Evolutionary conservation across 2,113 vertebrate species (phyloP), one percentile per base, ranked within the genome.

Genomic region (Ariopsis seemanni): DNA sequence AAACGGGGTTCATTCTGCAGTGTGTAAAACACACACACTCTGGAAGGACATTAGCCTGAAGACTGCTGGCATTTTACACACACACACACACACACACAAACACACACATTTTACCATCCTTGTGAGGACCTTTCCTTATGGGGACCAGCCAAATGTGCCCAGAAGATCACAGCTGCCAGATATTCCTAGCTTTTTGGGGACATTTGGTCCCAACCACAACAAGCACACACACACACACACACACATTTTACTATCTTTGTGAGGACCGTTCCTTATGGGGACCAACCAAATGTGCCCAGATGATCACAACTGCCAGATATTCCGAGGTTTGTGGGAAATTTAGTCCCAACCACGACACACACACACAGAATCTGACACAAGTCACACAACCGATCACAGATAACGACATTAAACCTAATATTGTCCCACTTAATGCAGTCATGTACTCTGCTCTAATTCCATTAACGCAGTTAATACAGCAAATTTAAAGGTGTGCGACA

Each of bases 341-440:
- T 78, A 25, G 22, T 78, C 0, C 7, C 50, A 57, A 79, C 12
- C 7, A 18, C 1, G 1, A 77, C 48, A 77, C 84, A 63, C 62
- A 7, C 67, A 42, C 67, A 67, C 18, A 80, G 77, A 34, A 57
- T 74, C 81, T 89, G 91, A 86, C 88, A 91, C 83, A 89, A 91
- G 90, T 91, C 84, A 85, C 89, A 90, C 86, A 48, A 22, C 86
- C 84, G 91, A 87, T 86, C 72, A 81, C 79, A 87, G 89, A 93
- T 17, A 93, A 93, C 92, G 90, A 93, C 94, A 94, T 94, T 90
- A 92, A 92, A 92, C 88, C 91, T 89, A 93, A 94, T 94, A 94
- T 93, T 42, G 82, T 88, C 90, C 91, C 86, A 88, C 89, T 86
- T 88, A 89, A 89, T 89, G 92, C 91, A 90, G 34, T 87, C 83